Evolutionary conservation across 2,113 vertebrate species (phyloP).

Genomic region (Cyprinus carpio): DNA sequence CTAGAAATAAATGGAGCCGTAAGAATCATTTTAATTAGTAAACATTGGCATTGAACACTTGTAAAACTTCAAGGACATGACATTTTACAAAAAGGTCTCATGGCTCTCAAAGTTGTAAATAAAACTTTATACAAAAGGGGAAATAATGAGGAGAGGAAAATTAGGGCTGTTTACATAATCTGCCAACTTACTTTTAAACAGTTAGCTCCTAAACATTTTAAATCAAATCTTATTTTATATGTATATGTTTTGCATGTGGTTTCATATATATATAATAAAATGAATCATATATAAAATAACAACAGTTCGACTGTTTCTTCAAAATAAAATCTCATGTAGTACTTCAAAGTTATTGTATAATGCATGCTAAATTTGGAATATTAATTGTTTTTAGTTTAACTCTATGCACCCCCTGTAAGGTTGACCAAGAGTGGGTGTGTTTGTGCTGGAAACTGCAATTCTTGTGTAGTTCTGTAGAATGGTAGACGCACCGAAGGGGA

Average conservation of each 20-base stretch:
- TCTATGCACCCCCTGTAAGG: neutral
- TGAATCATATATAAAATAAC: neutral
- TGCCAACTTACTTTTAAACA: neutral
- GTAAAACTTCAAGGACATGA: neutral
- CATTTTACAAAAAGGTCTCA: neutral
- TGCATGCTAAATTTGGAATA: neutral
- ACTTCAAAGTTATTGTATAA: neutral
- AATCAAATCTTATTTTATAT: too few species aligned
- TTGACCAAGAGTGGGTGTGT: neutral
- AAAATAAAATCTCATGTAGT: neutral
- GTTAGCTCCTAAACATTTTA: too few species aligned
- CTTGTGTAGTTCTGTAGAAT: neutral
- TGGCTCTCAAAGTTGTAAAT: constrained; percentile 8
- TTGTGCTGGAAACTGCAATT: neutral
- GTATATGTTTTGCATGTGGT: too few species aligned
- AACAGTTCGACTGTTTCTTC: neutral
- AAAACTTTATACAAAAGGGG: neutral
- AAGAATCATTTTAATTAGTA: neutral
- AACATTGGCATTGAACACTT: neutral
- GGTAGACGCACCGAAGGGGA: neutral
- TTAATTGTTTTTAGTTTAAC: neutral
- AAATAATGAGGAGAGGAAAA: neutral
- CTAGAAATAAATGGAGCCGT: neutral
- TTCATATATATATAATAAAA: too few species aligned
- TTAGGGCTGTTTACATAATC: neutral